Percentiles rank a stretch among this genome's conserved stretches.
Evolutionary conservation across 2,797 vertebrate genomes (phyloP).

Genomic region (Sebastes aleutianus): DNA sequence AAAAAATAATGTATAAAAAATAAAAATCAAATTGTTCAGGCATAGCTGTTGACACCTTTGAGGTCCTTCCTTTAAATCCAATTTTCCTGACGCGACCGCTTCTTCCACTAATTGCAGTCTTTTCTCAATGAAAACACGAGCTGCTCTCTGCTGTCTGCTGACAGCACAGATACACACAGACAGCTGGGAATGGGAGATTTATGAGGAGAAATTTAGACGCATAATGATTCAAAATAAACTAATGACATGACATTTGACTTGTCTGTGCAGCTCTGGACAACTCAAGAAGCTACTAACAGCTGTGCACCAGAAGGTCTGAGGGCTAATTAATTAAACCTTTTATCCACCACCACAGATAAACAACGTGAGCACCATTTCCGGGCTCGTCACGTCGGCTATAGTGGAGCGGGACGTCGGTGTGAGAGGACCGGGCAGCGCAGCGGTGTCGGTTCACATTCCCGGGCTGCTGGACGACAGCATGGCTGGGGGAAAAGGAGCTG

Average conservation of each 20-base stretch:
- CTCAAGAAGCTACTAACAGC: not conserved
- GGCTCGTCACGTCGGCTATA: slow-evolving; percentile 68
- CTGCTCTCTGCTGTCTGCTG: no score
- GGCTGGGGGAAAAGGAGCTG: slow-evolving; percentile 72
- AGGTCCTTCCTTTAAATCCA: slow-evolving; percentile 21
- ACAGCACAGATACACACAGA: rapidly evolving
- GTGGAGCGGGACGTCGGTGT: slow-evolving; percentile 81
- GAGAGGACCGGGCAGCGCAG: slow-evolving; percentile 70
- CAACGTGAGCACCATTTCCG: slow-evolving; percentile 47
- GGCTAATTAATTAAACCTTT: not conserved
- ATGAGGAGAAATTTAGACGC: not conserved
- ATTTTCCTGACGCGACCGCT: slow-evolving; percentile 5
- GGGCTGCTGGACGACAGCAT: slow-evolving; percentile 68
- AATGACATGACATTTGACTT: slow-evolving; percentile 15
- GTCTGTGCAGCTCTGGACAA: not conserved
- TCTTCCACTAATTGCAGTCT: slow-evolving; percentile 2
- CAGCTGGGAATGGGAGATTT: not conserved
- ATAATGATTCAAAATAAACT: not conserved
- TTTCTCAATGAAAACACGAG: slow-evolving; percentile 16
- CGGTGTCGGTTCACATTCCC: slow-evolving; percentile 74
- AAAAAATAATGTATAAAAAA: no score
- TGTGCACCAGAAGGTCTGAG: not conserved
- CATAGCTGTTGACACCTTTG: not conserved
- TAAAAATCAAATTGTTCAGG: slow-evolving; percentile 2
- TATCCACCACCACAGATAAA: not conserved